A percentile compares a stretch with the other conserved stretches of the same genome.
Evolutionary conservation across 2,797 vertebrate species (phyloP).

Genomic region (Uromys caudimaculatus): DNA sequence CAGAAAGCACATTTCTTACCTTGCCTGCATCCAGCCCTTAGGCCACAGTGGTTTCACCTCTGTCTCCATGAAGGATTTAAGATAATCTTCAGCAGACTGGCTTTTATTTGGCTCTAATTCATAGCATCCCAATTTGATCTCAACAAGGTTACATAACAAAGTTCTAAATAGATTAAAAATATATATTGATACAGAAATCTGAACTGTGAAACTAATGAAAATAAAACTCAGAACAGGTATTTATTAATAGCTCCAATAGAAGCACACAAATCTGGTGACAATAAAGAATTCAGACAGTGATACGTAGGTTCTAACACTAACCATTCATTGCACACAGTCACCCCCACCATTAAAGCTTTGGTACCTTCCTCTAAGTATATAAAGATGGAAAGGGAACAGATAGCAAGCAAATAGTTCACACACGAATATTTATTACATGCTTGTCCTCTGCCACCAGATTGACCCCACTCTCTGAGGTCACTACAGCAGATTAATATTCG

Average conservation of each 20-base stretch:
- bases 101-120: slow-evolving; percentile 96
- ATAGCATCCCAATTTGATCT: slow-evolving; percentile 97
- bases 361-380: slow-evolving; percentile 14
- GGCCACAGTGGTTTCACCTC: slow-evolving; percentile 93
- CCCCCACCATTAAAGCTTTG: background rate
- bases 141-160: slow-evolving; percentile 96
- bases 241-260: too few species aligned
- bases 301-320: slow-evolving; percentile 42
- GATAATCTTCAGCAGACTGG: slow-evolving; percentile 91
- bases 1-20: slow-evolving; percentile 83
- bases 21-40: slow-evolving; percentile 94
- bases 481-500: background rate
- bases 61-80: slow-evolving; percentile 93
- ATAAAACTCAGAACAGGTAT: slow-evolving; percentile 59
- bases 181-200: slow-evolving; percentile 65
- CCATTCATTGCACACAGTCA: slow-evolving; percentile 6
- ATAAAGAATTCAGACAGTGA: slow-evolving; percentile 60
- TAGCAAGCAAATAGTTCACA: background rate
- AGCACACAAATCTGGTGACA: slow-evolving; percentile 64
- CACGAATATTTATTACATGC: background rate
- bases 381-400: background rate
- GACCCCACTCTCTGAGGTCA: background rate
- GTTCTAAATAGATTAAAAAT: slow-evolving; percentile 86
- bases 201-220: slow-evolving; percentile 59
- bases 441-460: slow-evolving; percentile 17